A percentile compares a stretch with the other conserved stretches of the same genome.
These are phyloP conservation scores for Chloropsis cyanopogon DNA, from an alignment of 2,113 vertebrate genomes.

Conservation along the genomic window DNA sequence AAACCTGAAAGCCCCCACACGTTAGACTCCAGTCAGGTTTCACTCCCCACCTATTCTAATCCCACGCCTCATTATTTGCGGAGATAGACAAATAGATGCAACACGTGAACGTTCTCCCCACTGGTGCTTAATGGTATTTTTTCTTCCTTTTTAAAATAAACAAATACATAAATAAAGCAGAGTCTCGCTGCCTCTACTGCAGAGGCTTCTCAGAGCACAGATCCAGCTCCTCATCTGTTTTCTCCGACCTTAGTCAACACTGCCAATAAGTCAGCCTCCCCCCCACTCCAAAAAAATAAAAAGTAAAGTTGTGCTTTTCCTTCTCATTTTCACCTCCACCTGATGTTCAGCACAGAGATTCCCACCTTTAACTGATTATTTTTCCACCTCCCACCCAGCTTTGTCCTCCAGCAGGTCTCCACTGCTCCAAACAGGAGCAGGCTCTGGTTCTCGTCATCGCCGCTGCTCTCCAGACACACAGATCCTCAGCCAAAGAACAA, in stretches of 20 bases:
- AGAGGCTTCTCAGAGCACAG: neutral
- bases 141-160: neutral
- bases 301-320: neutral
- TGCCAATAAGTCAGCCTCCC: neutral
- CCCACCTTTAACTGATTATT: neutral
- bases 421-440: neutral
- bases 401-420: neutral
- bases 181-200: neutral
- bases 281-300: neutral
- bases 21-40: neutral
- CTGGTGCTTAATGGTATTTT: neutral
- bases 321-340: neutral
- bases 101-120: neutral
- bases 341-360: neutral
- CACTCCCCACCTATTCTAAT: neutral
- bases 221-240: neutral
- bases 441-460: neutral
- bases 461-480: fast-evolving
- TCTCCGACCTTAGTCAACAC: neutral
- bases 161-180: neutral
- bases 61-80: neutral
- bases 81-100: neutral
- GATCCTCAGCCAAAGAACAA: too few relatives aligned
- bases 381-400: neutral
- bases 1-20: neutral